These are phyloP conservation scores for Ischnura elegans DNA, from an alignment of 2,888 invertebrate genomes.

Conservation along the genomic window DNA sequence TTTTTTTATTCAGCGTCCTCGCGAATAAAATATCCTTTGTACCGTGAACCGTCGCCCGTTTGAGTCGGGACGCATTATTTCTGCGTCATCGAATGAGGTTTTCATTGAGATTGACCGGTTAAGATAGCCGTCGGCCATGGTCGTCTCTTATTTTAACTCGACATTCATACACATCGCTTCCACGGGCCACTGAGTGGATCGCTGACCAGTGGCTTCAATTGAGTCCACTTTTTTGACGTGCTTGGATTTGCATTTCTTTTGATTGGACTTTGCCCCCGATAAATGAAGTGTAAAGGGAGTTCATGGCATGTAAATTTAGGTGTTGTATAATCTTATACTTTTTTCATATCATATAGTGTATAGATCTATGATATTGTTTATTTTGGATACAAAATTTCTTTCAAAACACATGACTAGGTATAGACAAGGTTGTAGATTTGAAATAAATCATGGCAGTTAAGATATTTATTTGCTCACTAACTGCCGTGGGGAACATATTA, in stretches of 20 bases:
- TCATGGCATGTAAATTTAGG: too few species aligned
- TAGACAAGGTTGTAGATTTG: too few species aligned
- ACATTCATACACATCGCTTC: neutral
- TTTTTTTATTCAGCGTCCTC: neutral
- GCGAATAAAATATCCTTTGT: neutral
- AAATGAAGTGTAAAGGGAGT: too few species aligned
- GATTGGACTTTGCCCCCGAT: too few species aligned
- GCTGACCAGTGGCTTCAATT: neutral
- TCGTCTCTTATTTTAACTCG: neutral
- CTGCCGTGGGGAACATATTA: too few species aligned
- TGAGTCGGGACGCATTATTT: slow-evolving; percentile 22
- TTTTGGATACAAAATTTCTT: too few species aligned
- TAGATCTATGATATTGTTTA: too few species aligned
- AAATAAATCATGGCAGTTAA: too few species aligned
- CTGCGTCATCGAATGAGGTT: slow-evolving; percentile 12
- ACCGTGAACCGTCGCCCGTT: neutral
- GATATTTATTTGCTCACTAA: too few species aligned
- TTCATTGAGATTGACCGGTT: neutral
- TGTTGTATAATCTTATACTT: too few species aligned
- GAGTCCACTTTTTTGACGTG: neutral
- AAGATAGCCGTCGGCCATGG: neutral
- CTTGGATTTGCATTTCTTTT: neutral
- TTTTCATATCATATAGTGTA: too few species aligned
- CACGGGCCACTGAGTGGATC: neutral
- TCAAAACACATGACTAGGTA: too few species aligned